Base-by-base conservation (phyloP, 1,140 invertebrate species). In the Heliconius melpomene region DNA sequence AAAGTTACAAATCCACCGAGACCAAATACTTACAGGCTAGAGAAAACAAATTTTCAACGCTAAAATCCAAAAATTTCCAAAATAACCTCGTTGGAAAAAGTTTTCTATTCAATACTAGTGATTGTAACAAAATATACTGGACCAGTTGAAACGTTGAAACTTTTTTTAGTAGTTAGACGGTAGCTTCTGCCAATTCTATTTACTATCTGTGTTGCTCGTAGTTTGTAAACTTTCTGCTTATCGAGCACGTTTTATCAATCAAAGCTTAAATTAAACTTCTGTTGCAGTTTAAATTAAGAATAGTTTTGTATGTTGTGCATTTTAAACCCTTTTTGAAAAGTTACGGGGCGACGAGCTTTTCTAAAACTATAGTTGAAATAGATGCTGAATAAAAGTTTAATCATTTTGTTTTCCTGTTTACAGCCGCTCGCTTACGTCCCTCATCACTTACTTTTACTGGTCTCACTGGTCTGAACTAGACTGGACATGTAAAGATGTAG, bases 71-170 rank as follows among this genome's bases (percentile, higher is more conserved):
- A 36, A 66, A 66, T 66, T 29, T 66, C 8, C 60, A 29, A 23
- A 29, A 29, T 66, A 16, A 29, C 26, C 26, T 29, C 26, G 60
- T 29, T 66, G 60, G 60, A 18, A 66, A 66, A 66, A 66, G 60
- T 29, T 66, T 29, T 66, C 60, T 16, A 66, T 66, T 66, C 60
- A 66, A 23, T 29, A 66, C 9, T 66, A 66, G 60, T 66, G 60
- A 66, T 66, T 66, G 60, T 66, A 66, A 29, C 60, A 66, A 66
- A 66, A 66, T 66, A 29, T 66, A 66, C 60, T 29, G 23, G 60
- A 9, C 20, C 54, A 7, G 54, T n/a, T 20, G 54, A 57, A 66
- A 29, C 60, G 60, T 66, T 3, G 20, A 66, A 66, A 20, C 20
- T 66, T 66, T 66, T 66, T 66, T 16, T 66, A 6, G 60, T 66